Percentiles rank a stretch among this genome's conserved stretches.
phyloP scores from a whole-genome alignment of 35 echinoderm and acorn worm genomes.

The Eucidaris tribuloides region DNA sequence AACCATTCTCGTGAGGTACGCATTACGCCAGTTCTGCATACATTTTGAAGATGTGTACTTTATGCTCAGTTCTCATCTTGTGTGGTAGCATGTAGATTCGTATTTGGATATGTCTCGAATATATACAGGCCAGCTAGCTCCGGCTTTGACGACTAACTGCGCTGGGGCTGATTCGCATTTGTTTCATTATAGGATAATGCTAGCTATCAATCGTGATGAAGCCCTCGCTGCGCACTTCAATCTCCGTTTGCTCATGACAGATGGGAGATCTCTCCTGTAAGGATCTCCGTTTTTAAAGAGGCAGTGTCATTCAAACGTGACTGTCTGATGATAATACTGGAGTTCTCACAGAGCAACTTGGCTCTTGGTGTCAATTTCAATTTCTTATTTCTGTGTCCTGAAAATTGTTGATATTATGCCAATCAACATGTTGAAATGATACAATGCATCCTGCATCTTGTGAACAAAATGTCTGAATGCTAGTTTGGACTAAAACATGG shows the following conservation, averaged over 20 bases:
- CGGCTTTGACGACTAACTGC: no score
- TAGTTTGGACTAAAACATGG: no score
- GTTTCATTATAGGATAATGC: conserved; percentile 14
- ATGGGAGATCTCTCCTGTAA: not conserved
- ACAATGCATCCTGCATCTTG: not conserved
- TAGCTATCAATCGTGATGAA: not conserved
- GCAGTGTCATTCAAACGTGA: not conserved
- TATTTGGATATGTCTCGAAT: no score
- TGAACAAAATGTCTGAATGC: no score
- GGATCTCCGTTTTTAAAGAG: not conserved
- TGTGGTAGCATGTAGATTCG: no score
- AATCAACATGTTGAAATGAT: not conserved
- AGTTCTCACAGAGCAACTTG: not conserved
- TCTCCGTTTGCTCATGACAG: not conserved
- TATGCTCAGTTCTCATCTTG: no score
- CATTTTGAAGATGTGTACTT: no score
- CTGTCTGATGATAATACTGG: not conserved
- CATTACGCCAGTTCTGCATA: no score
- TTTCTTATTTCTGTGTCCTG: not conserved
- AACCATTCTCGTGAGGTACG: no score
- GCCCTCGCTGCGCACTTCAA: not conserved
- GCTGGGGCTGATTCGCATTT: no score
- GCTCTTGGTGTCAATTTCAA: not conserved
- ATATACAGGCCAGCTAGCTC: no score
- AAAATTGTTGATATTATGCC: not conserved